Base-by-base conservation (phyloP, 2,113 vertebrate species). In the Chloropsis hardwickii region DNA sequence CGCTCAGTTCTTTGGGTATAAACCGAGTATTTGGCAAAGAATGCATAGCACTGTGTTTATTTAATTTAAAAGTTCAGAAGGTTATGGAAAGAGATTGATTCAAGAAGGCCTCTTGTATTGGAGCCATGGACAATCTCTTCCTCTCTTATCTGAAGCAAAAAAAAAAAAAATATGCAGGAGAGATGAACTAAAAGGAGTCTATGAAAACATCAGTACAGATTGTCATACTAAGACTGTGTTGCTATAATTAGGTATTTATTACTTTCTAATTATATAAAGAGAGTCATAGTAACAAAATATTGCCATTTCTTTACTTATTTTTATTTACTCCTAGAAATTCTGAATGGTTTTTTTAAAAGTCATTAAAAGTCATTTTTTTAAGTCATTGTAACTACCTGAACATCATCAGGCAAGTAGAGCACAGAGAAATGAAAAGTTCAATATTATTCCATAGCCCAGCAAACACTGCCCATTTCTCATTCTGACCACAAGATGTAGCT, bases 331-430 rank as follows among this genome's bases (percentile, higher is more conserved):
- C 24, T 35, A 50, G 45, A 77, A 61, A 15, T 31, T 45, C 40
- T 61, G 54, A 65, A 84, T 9, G 37, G 37, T 37, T 37, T 37
- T 37, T 37, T 37, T 37, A 37, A 37, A 37, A 37, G 37, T 37
- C 37, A 37, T 37, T 37, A 37, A 37, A 37, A 37, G 37, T 37
- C 37, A 37, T 37, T 37, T 37, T 37, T 37, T 37, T 37, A 37
- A 37, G 8, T 37, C 37, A 37, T 37, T 37, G 8, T 37, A 37
- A 37, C 37, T 10, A 37, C 5, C 12, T 25, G 21, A 89, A 84
- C 6, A 42, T 25, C 15, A 20, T 14, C 23, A 27, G 29, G 53
- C 19, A 64, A 81, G 39, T 9, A 18, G 0, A 0, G 29, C 24
- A 42, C 35, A 31, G 23, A 45, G 39, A 69, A 89, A 48, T 19